Conservation (phyloP, 2,888 invertebrate genomes). For the Acanthosepion lycidas region DNA sequence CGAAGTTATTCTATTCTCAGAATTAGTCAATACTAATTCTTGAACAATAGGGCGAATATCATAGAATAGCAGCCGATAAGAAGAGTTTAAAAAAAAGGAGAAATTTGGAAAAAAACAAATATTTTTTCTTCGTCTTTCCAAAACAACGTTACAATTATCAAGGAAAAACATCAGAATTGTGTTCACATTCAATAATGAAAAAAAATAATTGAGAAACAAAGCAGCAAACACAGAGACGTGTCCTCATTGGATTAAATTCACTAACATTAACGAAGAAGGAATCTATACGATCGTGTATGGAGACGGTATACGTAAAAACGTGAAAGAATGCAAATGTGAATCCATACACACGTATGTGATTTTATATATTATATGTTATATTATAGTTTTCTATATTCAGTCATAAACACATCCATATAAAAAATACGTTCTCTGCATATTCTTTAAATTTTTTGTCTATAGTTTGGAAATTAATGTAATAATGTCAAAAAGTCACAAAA, state of each 20-base stretch:
- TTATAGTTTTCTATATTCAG: too few species aligned
- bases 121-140: not conserved
- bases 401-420: too few species aligned
- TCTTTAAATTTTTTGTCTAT: too few species aligned
- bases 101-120: not conserved
- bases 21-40: not conserved
- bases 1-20: not conserved
- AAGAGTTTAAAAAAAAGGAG: too few species aligned
- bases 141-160: not conserved
- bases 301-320: not conserved
- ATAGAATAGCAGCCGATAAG: not conserved
- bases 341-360: not conserved
- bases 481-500: too few species aligned
- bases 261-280: not conserved
- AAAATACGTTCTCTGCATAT: too few species aligned
- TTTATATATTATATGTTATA: too few species aligned
- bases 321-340: not conserved
- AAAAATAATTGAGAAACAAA: not conserved
- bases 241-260: not conserved
- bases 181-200: not conserved
- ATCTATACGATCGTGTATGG: too few species aligned
- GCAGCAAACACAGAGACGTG: not conserved
- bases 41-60: not conserved
- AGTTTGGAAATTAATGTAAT: too few species aligned
- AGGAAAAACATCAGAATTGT: not conserved